Conservation (phyloP, 2,797 vertebrate species). For the Rhinogobio ventralis region DNA sequence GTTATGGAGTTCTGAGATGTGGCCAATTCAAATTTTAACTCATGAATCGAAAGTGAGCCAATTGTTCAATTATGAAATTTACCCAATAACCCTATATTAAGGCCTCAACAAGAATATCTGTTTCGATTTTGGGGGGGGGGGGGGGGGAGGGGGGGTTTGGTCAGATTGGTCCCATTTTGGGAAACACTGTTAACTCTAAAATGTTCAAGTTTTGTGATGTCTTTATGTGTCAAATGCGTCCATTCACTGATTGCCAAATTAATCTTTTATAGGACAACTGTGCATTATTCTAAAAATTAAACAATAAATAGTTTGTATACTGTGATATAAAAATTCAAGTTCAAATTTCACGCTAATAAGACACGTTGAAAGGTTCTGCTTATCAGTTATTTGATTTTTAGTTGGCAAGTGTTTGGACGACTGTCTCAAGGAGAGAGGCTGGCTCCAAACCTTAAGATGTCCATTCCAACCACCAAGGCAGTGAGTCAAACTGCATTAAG, state of each 20-base stretch:
- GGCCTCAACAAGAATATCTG: background rate
- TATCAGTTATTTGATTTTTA: background rate
- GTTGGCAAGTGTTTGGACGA: conserved; percentile 2
- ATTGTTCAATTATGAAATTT: background rate
- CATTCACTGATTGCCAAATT: background rate
- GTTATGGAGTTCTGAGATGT: background rate
- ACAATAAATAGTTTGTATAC: background rate
- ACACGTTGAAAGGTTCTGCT: background rate
- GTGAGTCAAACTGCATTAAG: conserved; percentile 26
- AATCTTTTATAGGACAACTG: background rate
- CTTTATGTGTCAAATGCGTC: background rate
- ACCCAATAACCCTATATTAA: background rate
- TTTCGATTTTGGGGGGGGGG: background rate
- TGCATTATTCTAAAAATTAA: background rate
- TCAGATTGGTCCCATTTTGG: background rate
- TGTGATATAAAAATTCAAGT: background rate
- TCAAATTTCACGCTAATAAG: background rate
- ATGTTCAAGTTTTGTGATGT: background rate
- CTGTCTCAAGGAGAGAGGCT: conserved; percentile 22
- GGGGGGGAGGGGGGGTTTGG: no score
- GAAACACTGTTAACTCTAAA: background rate
- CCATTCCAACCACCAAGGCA: background rate
- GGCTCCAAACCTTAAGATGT: conserved; percentile 27
- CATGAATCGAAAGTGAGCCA: background rate
- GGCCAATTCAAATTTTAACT: background rate